These are phyloP conservation scores for Chauna torquata DNA, from an alignment of 2,113 vertebrate species.

Conservation along the genomic window DNA sequence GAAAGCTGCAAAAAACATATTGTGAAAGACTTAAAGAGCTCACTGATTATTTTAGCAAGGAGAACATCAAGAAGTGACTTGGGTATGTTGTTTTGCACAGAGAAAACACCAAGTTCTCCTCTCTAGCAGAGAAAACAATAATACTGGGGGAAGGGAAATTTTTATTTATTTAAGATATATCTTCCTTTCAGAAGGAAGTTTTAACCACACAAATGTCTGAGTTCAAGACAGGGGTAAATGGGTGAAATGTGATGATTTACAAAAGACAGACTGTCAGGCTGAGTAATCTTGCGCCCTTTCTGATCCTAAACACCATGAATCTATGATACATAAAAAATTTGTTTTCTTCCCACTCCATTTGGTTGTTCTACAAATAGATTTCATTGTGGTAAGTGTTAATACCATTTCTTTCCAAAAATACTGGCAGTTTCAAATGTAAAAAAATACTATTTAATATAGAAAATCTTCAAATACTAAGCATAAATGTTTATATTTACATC, in stretches of 20 bases:
- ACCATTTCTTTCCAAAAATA: background rate
- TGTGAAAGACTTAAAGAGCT: background rate
- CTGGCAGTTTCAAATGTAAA: background rate
- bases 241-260: background rate
- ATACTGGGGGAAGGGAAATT: background rate
- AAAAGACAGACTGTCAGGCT: background rate
- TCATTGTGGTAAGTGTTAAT: background rate
- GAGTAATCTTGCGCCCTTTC: background rate
- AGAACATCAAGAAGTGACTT: background rate
- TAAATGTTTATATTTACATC: conserved; percentile 30
- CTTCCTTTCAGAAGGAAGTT: background rate
- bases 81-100: background rate
- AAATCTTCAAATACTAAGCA: conserved; percentile 2
- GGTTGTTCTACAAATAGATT: conserved; percentile 20
- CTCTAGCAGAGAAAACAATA: background rate
- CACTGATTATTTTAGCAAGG: background rate
- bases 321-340: background rate
- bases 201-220: background rate
- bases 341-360: background rate
- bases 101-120: background rate
- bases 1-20: background rate
- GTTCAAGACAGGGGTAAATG: background rate
- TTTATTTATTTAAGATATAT: background rate
- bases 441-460: background rate
- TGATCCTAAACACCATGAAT: background rate